A percentile compares a stretch with the other conserved stretches of the same genome.
phyloP scores from a whole-genome alignment of 2,113 vertebrate species.

The Platycercus adscitus region DNA sequence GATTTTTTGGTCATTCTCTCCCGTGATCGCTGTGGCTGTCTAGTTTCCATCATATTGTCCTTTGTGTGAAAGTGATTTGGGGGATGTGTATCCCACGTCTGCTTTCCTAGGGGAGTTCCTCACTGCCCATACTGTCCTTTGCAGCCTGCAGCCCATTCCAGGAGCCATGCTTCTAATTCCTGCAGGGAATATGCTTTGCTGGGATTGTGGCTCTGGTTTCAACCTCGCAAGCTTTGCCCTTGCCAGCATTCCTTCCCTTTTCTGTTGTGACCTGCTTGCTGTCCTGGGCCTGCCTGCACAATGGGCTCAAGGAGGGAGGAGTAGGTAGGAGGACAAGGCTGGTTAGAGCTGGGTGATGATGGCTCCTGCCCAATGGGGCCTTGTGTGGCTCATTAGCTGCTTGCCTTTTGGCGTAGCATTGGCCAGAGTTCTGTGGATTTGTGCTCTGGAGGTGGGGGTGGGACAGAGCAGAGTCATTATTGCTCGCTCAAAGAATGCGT shows the following conservation, averaged over 20 bases:
- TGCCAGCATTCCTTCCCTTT: not conserved
- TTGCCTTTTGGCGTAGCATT: not conserved
- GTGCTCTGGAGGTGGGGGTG: not conserved
- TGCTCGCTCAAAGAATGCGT: not conserved
- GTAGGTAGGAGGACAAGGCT: not conserved
- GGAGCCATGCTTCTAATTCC: not conserved
- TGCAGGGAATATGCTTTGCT: not conserved
- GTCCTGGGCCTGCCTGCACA: not conserved
- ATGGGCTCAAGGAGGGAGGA: not conserved
- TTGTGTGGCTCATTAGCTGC: not conserved
- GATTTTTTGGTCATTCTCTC: not conserved
- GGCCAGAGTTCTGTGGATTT: not conserved
- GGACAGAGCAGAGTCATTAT: not conserved
- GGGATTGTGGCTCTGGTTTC: not conserved
- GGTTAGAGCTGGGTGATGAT: not conserved
- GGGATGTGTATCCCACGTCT: rapidly evolving
- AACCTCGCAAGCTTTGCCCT: not conserved
- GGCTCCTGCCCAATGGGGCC: not conserved
- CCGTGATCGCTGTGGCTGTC: not conserved
- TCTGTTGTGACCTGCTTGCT: not conserved
- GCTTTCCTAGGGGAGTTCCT: not conserved
- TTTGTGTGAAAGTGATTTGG: not conserved
- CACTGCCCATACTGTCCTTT: not conserved
- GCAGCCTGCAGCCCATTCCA: not conserved
- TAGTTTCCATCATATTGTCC: not conserved